Base-by-base conservation (phyloP, 1,140 invertebrate species). In the Drosophila erecta region DNA sequence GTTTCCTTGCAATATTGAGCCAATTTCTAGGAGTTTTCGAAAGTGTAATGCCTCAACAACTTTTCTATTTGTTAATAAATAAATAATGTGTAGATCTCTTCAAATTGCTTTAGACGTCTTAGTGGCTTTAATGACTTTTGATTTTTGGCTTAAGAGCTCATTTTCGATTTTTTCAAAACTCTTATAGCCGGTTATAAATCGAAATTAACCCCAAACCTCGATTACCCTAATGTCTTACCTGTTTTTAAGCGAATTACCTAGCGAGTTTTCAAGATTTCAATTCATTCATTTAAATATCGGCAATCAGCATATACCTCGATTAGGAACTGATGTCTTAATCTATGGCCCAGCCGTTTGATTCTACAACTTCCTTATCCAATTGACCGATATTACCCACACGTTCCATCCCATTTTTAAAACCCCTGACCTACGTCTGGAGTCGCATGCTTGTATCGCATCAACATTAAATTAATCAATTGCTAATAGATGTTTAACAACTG, bases 401-500 rank as follows among this genome's bases (percentile, higher is more conserved):
- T 37, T 30, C 47, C 10, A 22, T 33, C 22, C 43, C 11, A 35
- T 38, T 40, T 40, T 27, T 12, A 7, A 59, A 12, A 59, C 57
- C 37, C 67, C 20, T 46, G 15, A 35, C 40, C 43, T 38, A 30
- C 40, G 17, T 20, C 40, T 40, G 3, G n/a, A 61, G 30, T 76
- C 71, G 50, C 50, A 76, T 69, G 62, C 53, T 75, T 53, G 58
- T 47, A 58, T 53, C 64, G 57, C 69, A 78, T 81, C 76, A 77
- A 59, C 57, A 50, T 58, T 54, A 84, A 89, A 87, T 79, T 87
- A 87, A 89, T 87, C 83, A 87, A 87, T 69, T 69, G 65, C 71
- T 79, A 79, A 73, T 87, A 89, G 85, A 87, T 70, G 71, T 62
- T 87, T 73, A 87, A 78, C 84, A 83, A 79, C 84, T 62, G 81